Base-by-base conservation (phyloP, 2,888 invertebrate species). In the Leptinotarsa peninsularis region DNA sequence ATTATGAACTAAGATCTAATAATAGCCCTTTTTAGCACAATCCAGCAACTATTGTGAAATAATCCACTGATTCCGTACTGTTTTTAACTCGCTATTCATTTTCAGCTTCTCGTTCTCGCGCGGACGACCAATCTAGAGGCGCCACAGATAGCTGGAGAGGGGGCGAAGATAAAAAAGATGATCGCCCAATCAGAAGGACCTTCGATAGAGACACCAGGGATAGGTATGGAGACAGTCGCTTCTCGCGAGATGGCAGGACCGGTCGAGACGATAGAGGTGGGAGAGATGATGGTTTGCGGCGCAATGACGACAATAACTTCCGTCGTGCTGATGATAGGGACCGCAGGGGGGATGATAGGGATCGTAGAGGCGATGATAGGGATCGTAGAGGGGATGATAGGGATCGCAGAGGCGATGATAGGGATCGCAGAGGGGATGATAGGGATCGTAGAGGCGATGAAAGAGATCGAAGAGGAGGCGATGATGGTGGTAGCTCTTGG, bases 401-500 rank as follows among this genome's bases (percentile, higher is more conserved):
- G 63, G 71, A 74, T 18, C 33, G 63, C 1, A 27, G 63, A 63
- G 60, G 21, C 2, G 63, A 74, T 23, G 76, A 77, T 67, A 73
- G 76, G 27, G 73, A 72, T 72, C 60, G 74, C 1, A 67, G 67
- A 60, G 21, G 58, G 2, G 67, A 60, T 7, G 68, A 72, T 27
- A 33, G 72, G 49, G 67, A 54, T 21, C 71, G 74, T 4, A 52
- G 74, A 18, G n/a, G n/a, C 18, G 71, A 74, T 56, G 74, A 74
- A 5, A 71, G 77, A 4, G 72, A 70, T 67, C 56, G 74, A 2
- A 70, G 71, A 67, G 80, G 80, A 18, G 80, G 81, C 14, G 79
- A 79, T 49, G 80, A 79, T 18, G 82, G 78, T 7, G 80, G 76
- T n/a, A 78, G 82, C 71, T 80, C 81, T 60, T 80, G 81, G 81